Base-by-base conservation (phyloP, 2,797 vertebrate species). In the Channallabes apus region DNA sequence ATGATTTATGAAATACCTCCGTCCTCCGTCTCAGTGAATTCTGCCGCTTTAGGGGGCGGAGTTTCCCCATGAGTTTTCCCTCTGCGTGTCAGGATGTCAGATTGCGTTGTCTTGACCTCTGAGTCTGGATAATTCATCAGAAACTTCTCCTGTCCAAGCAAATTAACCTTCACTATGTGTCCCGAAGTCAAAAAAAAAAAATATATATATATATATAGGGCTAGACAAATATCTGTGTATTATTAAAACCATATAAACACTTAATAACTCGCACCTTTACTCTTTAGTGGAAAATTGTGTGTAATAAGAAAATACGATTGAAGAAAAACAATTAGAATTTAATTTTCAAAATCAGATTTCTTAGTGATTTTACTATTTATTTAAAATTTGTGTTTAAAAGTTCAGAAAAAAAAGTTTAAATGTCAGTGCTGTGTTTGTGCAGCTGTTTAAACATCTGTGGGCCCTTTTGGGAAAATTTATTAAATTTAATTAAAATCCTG, bases 21-120 rank as follows among this genome's bases (percentile, higher is more conserved):
- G 1, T 75, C 46, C 46, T 27, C 0, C 6, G n/a, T 56, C n/a
- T 72, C 20, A 0, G 69, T 46, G 22, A 71, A 71, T 38, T 71
- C 32, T 71, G 15, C 35, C 29, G 38, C 20, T 76, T 76, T 18
- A 29, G 18, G 73, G n/a, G 1, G 17, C n/a, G 3, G 73, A 29
- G n/a, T 56, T 75, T 56, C n/a, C 24, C 8, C 6, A 2, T 0
- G 20, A 75, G 4, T 14, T 56, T 27, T 56, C 56, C 73, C 8
- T 20, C 73, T 4, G n/a, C n/a, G 6, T 76, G 54, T 56, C n/a
- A 27, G 51, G 73, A 32, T 76, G 65, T 59, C 20, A 22, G 4
- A 71, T 82, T 56, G 27, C 1, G 22, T 58, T 82, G 58, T 32
- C 18, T 67, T 54, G 80, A 82, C 67, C 20, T 82, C 32, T 32